A percentile compares a stretch with the other conserved stretches of the same genome.
phyloP scores from a whole-genome alignment of 2,797 vertebrate genomes.

The Heliangelus exortis region DNA sequence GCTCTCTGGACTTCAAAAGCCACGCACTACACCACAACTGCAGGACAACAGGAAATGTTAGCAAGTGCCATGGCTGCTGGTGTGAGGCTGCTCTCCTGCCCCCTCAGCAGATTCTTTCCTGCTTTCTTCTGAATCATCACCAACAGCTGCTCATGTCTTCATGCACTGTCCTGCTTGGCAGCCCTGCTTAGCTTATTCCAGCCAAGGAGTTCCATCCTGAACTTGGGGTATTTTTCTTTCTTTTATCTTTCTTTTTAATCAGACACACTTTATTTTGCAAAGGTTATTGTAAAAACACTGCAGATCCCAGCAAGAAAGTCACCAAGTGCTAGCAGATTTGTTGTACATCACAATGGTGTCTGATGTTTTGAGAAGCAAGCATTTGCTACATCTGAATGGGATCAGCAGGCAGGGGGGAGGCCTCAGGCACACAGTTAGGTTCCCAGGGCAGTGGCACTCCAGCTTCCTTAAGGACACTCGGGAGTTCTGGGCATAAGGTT shows the following conservation, averaged over 20 bases:
- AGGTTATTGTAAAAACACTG: background rate
- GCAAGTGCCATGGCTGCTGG: background rate
- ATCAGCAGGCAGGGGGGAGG: background rate
- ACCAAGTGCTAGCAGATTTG: background rate
- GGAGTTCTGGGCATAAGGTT: no score
- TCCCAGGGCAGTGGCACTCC: background rate
- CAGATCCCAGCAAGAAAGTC: background rate
- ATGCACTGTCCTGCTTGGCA: background rate
- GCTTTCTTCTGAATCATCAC: background rate
- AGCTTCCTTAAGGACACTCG: background rate
- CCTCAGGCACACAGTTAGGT: background rate
- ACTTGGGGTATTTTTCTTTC: background rate
- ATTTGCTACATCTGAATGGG: background rate
- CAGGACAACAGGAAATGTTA: background rate
- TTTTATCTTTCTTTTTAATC: background rate
- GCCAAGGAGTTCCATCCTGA: background rate
- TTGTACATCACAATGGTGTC: background rate
- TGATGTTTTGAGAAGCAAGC: background rate
- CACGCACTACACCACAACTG: rapidly evolving
- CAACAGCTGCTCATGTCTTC: background rate
- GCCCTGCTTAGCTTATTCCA: background rate
- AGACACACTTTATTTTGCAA: background rate
- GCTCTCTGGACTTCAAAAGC: background rate
- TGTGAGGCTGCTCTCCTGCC: background rate
- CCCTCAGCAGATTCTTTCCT: background rate